Base-by-base conservation (phyloP, 2,888 invertebrate species). In the Gastracanthus pulcherrimus region DNA sequence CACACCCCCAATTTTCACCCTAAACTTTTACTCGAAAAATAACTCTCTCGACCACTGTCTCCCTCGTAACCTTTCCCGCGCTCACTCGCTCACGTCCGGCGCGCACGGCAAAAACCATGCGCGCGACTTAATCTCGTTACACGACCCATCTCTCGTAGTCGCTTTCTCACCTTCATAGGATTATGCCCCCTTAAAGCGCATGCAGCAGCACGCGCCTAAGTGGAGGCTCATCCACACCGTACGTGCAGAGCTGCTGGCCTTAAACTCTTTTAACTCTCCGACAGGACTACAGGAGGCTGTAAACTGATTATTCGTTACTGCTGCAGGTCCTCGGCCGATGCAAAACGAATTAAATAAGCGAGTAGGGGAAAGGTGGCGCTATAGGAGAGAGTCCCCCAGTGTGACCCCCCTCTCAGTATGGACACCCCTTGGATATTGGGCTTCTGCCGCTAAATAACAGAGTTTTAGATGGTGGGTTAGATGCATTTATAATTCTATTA, bases 141-240 rank as follows among this genome's bases (percentile, higher is more conserved):
- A 13, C 38, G 16, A 2, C 26, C 76, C 62, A 36, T 55, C 31
- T 62, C 38, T 66, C 29, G 62, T 11, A 29, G 31, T n/a, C n/a
- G n/a, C 58, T 55, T 75, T 76, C 66, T 77, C 76, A 69, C 70
- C 69, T 77, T 70, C 60, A 70, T 62, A 0, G 48, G 69, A 77
- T 77, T 77, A 77, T 48, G n/a, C 58, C 67, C 45, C 36, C 60
- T 31, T 69, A 70, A 69, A 77, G 62, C 38, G 76, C 29, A 9
- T 3, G 7, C 45, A 3, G n/a, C n/a, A n/a, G n/a, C n/a, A n/a
- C n/a, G 5, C 31, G 45, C 45, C 23, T 55, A 76, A 62, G 23
- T 45, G 45, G 41, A 41, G 34, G 66, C 29, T 45, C 45, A 31
- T 26, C 31, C n/a, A n/a, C n/a, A 7, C n/a, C 45, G 16, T 23